Evolutionary conservation across 23 tunicate genomes (phyloP), one percentile per base, ranked within the genome.

Genomic region (Clavelina lepadiformis): DNA sequence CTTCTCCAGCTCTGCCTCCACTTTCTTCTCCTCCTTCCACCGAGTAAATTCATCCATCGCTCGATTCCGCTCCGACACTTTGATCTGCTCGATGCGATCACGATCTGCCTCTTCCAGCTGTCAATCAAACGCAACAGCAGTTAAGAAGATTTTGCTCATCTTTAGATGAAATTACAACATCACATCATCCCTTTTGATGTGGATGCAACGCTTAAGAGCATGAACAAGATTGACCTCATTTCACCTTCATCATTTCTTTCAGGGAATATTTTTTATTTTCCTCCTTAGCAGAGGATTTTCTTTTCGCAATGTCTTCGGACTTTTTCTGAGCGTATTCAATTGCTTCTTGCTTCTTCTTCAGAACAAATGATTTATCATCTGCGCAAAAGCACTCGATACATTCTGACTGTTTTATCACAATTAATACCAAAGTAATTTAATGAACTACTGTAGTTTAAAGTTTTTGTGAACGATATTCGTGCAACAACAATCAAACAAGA

Each of bases 191-290:
- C 7, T 20, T 22, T 57, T 22, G 3, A 26, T 26, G 21, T 26
- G n/a, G 21, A 57, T 26, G 19, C 63, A 3, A 2, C 28, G 18
- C 28, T 57, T 5, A 29, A 61, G 31, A 3, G 31, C 34, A 18
- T 34, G 31, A 33, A 4, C 65, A 6, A 58, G 19, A 27, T 58
- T 15, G 30, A 28, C 23, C 15, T 13, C 20, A 53, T 53, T 6
- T 13, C 59, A 80, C 67, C 60, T 75, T 75, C 97, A 89, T 89
- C 97, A 89, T 89, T 75, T 89, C 79, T 62, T 71, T 70, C 1
- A 89, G 29, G 1, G 97, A 44, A 38, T 65, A 81, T 63, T 79
- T 80, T 56, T 76, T 89, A 37, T 69, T 70, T 46, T 63, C 47
- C 22, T 80, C 69, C 46, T 81, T 81, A 6, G 47, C 38, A 26